Conservation (phyloP, 1,140 invertebrate genomes). For the Heliconius congener region DNA sequence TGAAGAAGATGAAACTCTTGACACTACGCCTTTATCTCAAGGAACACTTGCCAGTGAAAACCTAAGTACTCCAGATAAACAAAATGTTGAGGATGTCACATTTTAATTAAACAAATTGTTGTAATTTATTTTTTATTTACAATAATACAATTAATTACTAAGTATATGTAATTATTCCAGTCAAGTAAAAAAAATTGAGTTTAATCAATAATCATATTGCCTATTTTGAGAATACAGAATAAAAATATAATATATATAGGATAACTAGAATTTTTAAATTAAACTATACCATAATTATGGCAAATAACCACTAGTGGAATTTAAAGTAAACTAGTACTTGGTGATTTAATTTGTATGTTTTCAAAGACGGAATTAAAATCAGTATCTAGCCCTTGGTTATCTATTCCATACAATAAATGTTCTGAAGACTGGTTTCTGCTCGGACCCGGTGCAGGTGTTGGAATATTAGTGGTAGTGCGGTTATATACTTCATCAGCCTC, state of each 20-base stretch:
- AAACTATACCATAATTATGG: not conserved
- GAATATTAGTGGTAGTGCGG: slow-evolving; percentile 69
- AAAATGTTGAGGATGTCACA: slow-evolving; percentile 21
- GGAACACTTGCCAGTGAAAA: slow-evolving; percentile 24
- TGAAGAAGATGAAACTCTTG: slow-evolving; percentile 86
- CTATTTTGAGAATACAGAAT: not conserved
- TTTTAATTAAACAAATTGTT: slow-evolving; percentile 19
- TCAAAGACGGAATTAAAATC: slow-evolving; percentile 81
- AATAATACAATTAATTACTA: too few species aligned
- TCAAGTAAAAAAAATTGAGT: not conserved
- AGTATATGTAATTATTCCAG: not conserved
- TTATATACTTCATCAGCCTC: slow-evolving; percentile 80
- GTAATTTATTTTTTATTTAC: not conserved
- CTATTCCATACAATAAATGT: slow-evolving; percentile 77
- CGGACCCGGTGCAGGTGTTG: slow-evolving; percentile 65
- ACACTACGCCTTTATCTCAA: slow-evolving; percentile 71
- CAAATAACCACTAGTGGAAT: slow-evolving; percentile 24
- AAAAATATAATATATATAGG: not conserved
- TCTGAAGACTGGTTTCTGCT: slow-evolving; percentile 72
- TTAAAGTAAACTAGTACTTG: slow-evolving; percentile 69
- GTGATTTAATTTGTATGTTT: slow-evolving; percentile 79
- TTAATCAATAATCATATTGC: not conserved
- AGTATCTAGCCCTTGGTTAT: slow-evolving; percentile 79
- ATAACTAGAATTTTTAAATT: not conserved
- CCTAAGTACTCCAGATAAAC: slow-evolving; percentile 42